Conservation (phyloP, 2,113 vertebrate genomes). For the Rhinoptilus africanus region DNA sequence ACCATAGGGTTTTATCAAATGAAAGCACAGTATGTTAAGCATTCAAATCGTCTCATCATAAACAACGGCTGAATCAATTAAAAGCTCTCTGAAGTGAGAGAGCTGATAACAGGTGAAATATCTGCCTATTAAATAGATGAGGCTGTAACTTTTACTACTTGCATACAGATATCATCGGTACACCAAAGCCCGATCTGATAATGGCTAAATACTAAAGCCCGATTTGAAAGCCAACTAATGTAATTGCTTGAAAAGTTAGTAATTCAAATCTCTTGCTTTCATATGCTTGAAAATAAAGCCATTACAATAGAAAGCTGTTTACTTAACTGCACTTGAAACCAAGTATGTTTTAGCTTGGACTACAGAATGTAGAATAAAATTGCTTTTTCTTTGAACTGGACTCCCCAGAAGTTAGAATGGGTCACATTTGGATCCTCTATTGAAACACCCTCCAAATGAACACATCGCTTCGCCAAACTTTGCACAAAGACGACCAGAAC, state of each 20-base stretch:
- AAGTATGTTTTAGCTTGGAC: accelerated
- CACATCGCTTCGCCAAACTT: not conserved
- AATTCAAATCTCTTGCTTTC: not conserved
- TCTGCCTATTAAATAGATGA: not conserved
- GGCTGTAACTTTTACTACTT: not conserved
- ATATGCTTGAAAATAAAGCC: not conserved
- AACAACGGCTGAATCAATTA: not conserved
- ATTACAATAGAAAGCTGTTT: not conserved
- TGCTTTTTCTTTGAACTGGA: not conserved
- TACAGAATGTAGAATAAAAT: too few relatives aligned
- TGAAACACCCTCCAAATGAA: not conserved
- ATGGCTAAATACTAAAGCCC: not conserved
- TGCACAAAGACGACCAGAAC: not conserved
- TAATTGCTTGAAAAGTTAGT: not conserved
- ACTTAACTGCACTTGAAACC: not conserved
- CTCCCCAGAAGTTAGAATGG: not conserved
- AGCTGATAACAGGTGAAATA: not conserved
- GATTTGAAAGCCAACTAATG: not conserved
- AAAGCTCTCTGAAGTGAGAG: not conserved
- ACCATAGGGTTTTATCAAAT: not conserved
- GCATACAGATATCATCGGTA: not conserved
- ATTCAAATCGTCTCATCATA: not conserved
- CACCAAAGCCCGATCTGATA: not conserved
- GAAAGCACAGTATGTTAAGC: not conserved
- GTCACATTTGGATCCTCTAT: not conserved